phyloP scores from a whole-genome alignment of 2,113 vertebrate species.

The Coreoperca whiteheadi region DNA sequence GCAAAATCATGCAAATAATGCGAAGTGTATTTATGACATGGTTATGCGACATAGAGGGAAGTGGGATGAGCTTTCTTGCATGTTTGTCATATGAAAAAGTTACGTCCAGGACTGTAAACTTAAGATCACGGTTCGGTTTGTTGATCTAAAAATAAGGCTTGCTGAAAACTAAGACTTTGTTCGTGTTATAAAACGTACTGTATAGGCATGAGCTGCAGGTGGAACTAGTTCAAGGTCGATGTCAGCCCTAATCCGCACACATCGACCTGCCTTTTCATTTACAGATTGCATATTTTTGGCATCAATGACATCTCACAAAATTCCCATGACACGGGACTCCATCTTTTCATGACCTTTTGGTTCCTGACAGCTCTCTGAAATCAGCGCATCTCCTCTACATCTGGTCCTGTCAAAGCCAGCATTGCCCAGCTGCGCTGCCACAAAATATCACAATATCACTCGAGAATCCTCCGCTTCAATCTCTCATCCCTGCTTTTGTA shows the following conservation, averaged over 20 bases:
- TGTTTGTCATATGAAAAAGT: not conserved
- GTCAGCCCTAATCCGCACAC: not conserved
- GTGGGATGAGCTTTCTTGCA: not conserved
- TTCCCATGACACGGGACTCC: not conserved
- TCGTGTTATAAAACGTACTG: not conserved
- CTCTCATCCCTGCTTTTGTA: constrained; percentile 46
- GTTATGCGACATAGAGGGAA: not conserved
- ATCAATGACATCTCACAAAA: not conserved
- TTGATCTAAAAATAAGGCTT: not conserved
- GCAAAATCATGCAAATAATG: not conserved
- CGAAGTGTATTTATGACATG: not conserved
- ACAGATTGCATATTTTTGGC: not conserved
- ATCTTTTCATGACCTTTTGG: not conserved
- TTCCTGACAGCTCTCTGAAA: not conserved
- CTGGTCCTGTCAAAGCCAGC: not conserved
- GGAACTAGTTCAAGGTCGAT: not conserved
- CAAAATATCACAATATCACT: constrained; percentile 34
- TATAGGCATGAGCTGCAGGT: not conserved
- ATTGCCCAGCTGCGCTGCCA: constrained; percentile 35
- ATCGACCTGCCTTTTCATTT: not conserved
- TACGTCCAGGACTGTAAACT: not conserved
- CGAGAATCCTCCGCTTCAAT: constrained; percentile 29
- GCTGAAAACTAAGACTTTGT: too few relatives aligned
- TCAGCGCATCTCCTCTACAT: not conserved
- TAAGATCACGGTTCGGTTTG: not conserved